Evolutionary conservation across 2,113 vertebrate species (phyloP).

Genomic region (Heptranchias perlo): DNA sequence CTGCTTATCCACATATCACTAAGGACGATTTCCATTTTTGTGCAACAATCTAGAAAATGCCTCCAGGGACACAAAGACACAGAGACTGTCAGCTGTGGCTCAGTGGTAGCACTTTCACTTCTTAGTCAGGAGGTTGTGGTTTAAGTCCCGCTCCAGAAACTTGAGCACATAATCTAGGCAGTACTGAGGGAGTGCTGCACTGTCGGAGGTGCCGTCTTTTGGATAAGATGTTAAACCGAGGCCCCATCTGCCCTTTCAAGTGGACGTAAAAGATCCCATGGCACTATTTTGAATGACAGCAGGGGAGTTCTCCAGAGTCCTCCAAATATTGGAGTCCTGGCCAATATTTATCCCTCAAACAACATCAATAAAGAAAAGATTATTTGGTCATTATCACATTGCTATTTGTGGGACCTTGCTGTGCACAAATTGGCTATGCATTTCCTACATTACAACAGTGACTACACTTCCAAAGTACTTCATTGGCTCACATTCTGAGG

Average conservation of each 20-base stretch:
- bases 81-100: background rate
- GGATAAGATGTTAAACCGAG: background rate
- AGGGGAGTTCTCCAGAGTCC: too few relatives aligned
- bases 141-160: background rate
- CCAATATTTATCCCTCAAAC: too few relatives aligned
- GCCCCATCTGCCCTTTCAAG: background rate
- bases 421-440: too few relatives aligned
- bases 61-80: background rate
- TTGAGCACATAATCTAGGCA: background rate
- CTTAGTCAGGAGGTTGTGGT: background rate
- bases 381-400: too few relatives aligned
- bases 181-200: background rate
- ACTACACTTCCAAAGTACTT: too few relatives aligned
- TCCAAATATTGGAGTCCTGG: too few relatives aligned
- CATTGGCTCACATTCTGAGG: too few relatives aligned
- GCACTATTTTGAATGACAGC: too few relatives aligned
- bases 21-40: too few relatives aligned
- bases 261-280: background rate
- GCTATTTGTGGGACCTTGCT: too few relatives aligned
- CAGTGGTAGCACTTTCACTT: background rate
- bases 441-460: too few relatives aligned
- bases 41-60: background rate
- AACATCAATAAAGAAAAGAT: too few relatives aligned
- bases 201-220: background rate
- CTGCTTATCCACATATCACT: background rate